Conservation (phyloP, 1,140 invertebrate species). For the Condylostylus longicornis region DNA sequence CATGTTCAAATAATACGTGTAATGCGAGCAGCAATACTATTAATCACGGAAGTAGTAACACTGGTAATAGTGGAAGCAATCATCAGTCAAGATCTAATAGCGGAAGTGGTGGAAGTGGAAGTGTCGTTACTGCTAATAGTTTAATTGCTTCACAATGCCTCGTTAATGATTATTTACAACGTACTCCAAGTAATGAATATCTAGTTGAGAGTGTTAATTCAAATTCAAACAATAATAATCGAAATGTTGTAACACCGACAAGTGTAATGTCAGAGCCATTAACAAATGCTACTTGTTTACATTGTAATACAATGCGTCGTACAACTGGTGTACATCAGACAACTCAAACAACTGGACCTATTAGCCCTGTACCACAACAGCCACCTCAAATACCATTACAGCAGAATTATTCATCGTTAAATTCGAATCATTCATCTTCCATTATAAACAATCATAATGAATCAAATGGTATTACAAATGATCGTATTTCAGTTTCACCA, state of each 20-base stretch:
- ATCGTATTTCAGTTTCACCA: not conserved
- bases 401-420: not conserved
- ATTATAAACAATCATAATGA: too few species aligned
- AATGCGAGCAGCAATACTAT: too few species aligned
- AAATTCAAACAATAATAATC: too few species aligned
- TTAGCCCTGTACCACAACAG: constrained; percentile 23
- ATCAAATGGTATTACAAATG: not conserved
- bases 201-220: not conserved
- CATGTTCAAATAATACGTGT: too few species aligned
- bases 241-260: constrained; percentile 7
- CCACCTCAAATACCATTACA: constrained; percentile 2
- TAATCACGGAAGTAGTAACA: too few species aligned
- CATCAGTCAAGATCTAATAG: too few species aligned
- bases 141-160: too few species aligned
- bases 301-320: constrained; percentile 26
- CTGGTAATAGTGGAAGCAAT: too few species aligned
- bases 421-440: too few species aligned
- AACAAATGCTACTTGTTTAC: constrained; percentile 19
- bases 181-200: constrained; percentile 8
- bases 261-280: constrained; percentile 1
- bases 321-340: constrained; percentile 31
- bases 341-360: constrained; percentile 30
- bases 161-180: constrained; percentile 1
- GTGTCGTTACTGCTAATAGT: too few species aligned
- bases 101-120: too few species aligned